Base-by-base conservation (phyloP, 1,140 invertebrate species). In the Rhizoglyphus robini region DNA sequence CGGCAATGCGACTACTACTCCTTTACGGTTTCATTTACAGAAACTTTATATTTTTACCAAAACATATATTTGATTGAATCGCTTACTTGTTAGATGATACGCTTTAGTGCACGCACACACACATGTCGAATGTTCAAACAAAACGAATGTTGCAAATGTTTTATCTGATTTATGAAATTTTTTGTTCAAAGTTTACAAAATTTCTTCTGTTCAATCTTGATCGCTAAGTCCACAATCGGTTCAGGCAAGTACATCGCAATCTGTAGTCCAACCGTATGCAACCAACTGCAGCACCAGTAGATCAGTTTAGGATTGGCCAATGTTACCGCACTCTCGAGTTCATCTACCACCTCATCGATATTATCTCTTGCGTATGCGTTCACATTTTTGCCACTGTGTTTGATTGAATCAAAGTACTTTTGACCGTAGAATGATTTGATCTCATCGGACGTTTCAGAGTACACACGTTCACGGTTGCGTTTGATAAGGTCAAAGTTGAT, bases 281-380 rank as follows among this genome's bases (percentile, higher is more conserved):
- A n/a, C 23, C 36, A 60, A 23, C 30, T 27, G 23, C 32, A 34
- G 36, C 58, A 60, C 23, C 58, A 32, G 27, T 60, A 60, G 27
- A 29, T 34, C 29, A 31, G n/a, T 57, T 70, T 48, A 1, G 67
- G 67, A 27, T 62, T 27, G 25, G 70, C 25, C 4, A 27, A 70
- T 11, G 70, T 71, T 1, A 76, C 72, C 1, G 74, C 73, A 38
- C 73, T 70, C 11, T 73, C 68, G 70, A 76, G 71, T 36, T 72
- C 68, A 46, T 75, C 74, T 0, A 76, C 69, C 0, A 76, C 75
- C 65, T 76, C 75, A n/a, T 68, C 63, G 18, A 75, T 69, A 59
- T 76, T 73, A 27, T 66, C 57, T 59, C 65, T 48, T 8, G 68
- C 62, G 65, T 23, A 34, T 59, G 61, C 48, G 57, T 54, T 34